Base-by-base conservation (phyloP, 2,797 vertebrate genomes). In the Octomys mimax region DNA sequence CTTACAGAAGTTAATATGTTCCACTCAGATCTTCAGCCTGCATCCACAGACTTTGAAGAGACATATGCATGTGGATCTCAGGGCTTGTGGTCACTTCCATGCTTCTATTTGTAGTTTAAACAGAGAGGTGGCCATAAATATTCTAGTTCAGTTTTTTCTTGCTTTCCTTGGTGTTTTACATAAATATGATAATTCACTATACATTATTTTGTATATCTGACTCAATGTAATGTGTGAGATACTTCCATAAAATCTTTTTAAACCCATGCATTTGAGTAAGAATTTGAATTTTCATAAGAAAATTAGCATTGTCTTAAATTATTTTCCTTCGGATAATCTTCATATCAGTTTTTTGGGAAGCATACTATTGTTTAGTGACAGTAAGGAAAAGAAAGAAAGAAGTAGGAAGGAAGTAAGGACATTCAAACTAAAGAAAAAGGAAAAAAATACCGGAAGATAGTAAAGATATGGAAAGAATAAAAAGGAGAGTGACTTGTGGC, bases 291-390 rank as follows among this genome's bases (percentile, higher is more conserved):
- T 24, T 70, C 16, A 18, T 57, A 18, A 57, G 16, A 57, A 57
- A 31, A 64, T 39, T 64, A 79, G 22, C 16, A 87, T 81, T 88
- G 6, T 33, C 6, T 2, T 18, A 2, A 59, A 52, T 87, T 78
- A 59, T 77, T 92, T 80, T 93, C 59, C 49, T 61, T 73, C 77
- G 59, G 26, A 80, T 46, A 87, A 54, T 64, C 28, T 92, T 80
- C 39, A 46, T n/a, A 64, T 68, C 12, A 33, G 7, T 42, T 89
- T 66, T 75, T 61, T 91, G 6, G 11, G 75, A 92, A 84, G 19
- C n/a, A 62, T 81, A 5, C 36, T 94, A 3, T 92, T 78, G 5
- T 52, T 89, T 75, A 86, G 36, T 78, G 90, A 42, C 42, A 82
- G 5, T 26, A 83, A 49, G 31, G 26, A 39, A 86, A 73, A 1